These are phyloP conservation scores for Eidolon helvum DNA, from an alignment of 2,113 vertebrate species.

Conservation along the genomic window DNA sequence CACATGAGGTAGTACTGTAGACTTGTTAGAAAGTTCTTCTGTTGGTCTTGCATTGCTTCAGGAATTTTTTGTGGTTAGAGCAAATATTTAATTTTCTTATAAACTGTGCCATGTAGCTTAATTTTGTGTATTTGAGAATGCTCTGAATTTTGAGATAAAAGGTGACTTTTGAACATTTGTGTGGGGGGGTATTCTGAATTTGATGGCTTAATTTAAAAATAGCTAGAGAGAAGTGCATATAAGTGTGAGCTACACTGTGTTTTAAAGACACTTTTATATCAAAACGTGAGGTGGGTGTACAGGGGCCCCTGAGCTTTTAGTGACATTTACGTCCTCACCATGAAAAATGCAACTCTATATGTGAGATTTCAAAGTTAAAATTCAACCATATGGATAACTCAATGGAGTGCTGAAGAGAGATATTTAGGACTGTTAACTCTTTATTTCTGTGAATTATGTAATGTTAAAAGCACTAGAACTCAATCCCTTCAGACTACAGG, in stretches of 20 bases:
- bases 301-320: neutral
- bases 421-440: neutral
- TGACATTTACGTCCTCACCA: neutral
- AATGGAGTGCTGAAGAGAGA: neutral
- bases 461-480: neutral
- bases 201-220: neutral
- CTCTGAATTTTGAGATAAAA: neutral
- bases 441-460: neutral
- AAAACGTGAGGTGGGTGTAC: neutral
- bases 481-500: neutral
- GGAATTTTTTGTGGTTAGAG: neutral
- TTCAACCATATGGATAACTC: neutral
- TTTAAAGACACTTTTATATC: neutral
- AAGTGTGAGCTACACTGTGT: neutral
- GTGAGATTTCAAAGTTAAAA: neutral
- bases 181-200: neutral
- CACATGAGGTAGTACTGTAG: neutral
- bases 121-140: neutral
- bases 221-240: neutral
- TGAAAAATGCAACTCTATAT: neutral
- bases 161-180: neutral
- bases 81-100: neutral
- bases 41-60: neutral
- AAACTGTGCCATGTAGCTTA: neutral
- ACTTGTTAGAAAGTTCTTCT: neutral